A percentile compares a stretch with the other conserved stretches of the same genome.
These are phyloP conservation scores for Nyctereutes procyonoides DNA, from an alignment of 2,113 vertebrate genomes.

Conservation along the genomic window DNA sequence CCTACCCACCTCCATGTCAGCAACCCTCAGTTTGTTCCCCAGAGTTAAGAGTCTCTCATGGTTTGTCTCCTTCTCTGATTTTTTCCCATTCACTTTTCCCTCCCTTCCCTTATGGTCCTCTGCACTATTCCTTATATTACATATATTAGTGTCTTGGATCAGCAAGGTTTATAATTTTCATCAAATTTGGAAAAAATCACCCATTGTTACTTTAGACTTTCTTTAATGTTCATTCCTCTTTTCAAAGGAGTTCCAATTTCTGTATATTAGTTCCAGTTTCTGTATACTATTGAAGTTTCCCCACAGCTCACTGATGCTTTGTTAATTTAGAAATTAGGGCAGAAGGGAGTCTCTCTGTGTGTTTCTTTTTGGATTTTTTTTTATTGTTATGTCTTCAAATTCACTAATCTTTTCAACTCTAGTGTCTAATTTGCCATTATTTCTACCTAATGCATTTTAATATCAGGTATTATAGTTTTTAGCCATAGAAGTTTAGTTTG, in stretches of 20 bases:
- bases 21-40: too few species aligned
- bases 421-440: conserved; percentile 23
- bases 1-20: too few species aligned
- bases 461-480: background rate
- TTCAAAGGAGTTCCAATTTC: background rate
- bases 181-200: background rate
- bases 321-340: background rate
- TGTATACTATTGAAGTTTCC: background rate
- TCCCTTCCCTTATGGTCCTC: too few species aligned
- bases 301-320: background rate
- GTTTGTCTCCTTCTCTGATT: too few species aligned
- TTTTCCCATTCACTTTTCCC: too few species aligned
- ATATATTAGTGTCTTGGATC: background rate
- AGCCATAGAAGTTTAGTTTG: background rate
- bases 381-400: background rate
- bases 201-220: background rate
- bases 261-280: background rate
- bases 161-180: background rate
- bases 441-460: background rate
- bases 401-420: background rate
- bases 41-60: too few species aligned
- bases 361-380: background rate
- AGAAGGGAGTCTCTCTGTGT: background rate
- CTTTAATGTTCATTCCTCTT: background rate
- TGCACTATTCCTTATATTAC: too few species aligned